phyloP scores from a whole-genome alignment of 2,888 invertebrate species.

The Chymomyza caudatula region DNA sequence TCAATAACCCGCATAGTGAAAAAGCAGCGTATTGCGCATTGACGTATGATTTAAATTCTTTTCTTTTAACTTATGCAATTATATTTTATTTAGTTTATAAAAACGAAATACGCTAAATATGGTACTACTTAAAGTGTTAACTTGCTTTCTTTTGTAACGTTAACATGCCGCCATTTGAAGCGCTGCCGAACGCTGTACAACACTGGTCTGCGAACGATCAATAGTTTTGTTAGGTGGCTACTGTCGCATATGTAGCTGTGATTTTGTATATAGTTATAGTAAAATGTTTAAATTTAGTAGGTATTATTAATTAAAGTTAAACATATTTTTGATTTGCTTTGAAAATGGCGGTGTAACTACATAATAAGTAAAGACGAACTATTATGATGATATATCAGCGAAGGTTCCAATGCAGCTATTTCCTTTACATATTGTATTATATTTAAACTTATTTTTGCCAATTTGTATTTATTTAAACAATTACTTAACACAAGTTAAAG shows the following conservation, averaged over 20 bases:
- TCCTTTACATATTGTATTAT: slow-evolving; percentile 4
- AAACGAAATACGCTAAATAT: slow-evolving; percentile 7
- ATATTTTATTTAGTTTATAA: slow-evolving; percentile 40
- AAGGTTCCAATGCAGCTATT: slow-evolving; percentile 11
- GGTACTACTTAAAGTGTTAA: neutral
- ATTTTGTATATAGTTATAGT: slow-evolving; percentile 64
- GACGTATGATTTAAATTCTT: neutral
- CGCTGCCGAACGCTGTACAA: slow-evolving; percentile 19
- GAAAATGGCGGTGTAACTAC: slow-evolving; percentile 6
- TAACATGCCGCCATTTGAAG: slow-evolving; percentile 9
- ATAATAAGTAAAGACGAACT: neutral
- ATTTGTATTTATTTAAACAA: slow-evolving; percentile 60
- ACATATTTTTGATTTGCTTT: slow-evolving; percentile 27
- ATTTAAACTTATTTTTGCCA: slow-evolving; percentile 46
- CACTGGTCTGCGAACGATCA: neutral
- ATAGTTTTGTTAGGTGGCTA: neutral
- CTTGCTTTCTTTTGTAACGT: slow-evolving; percentile 9
- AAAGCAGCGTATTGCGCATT: slow-evolving; percentile 14
- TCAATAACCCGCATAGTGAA: neutral
- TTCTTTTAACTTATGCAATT: slow-evolving; percentile 8
- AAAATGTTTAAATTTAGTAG: slow-evolving; percentile 68
- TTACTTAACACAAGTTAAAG: slow-evolving; percentile 29
- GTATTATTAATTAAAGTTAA: slow-evolving; percentile 49
- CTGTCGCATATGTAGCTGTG: slow-evolving; percentile 61
- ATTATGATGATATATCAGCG: slow-evolving; percentile 6